A percentile compares a stretch with the other conserved stretches of the same genome.
Evolutionary conservation across 2,797 vertebrate species (phyloP).

Genomic region (Spea hammondii): DNA sequence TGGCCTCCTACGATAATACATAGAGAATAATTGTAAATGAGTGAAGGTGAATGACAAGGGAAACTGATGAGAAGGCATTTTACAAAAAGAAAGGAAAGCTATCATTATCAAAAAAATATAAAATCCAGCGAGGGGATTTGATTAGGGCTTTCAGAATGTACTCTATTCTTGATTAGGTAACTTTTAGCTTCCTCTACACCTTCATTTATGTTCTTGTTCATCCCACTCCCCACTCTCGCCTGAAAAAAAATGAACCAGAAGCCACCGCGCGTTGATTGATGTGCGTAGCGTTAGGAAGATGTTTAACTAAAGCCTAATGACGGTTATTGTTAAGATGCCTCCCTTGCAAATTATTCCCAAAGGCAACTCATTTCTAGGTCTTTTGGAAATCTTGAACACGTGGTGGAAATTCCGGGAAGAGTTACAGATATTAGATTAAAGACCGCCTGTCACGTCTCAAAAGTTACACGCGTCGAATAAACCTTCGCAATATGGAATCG

Average conservation of each 20-base stretch:
- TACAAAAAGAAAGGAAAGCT: conserved; percentile 12
- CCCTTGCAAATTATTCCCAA: neutral
- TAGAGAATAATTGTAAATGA: conserved; percentile 7
- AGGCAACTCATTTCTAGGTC: too few species aligned
- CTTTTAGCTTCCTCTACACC: neutral
- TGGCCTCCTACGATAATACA: conserved; percentile 17
- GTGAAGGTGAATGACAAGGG: conserved; percentile 31
- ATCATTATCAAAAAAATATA: conserved; percentile 13
- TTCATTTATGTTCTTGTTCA: neutral
- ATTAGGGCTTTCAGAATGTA: conserved; percentile 14
- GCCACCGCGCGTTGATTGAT: conserved; percentile 11
- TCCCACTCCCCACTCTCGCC: neutral
- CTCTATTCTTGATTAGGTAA: conserved; percentile 1
- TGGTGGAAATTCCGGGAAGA: too few species aligned
- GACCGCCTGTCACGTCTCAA: too few species aligned
- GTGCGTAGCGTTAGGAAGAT: neutral
- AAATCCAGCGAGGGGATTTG: conserved; percentile 16
- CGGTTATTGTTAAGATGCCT: neutral
- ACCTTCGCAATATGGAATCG: too few species aligned
- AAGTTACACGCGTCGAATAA: too few species aligned
- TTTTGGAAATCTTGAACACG: neutral
- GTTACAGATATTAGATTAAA: too few species aligned
- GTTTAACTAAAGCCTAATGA: conserved; percentile 12
- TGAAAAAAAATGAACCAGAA: too few species aligned
- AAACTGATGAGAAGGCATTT: conserved; percentile 14